Percentiles rank a stretch among this genome's conserved stretches.
These are phyloP conservation scores for Limnothrissa miodon DNA, from an alignment of 2,113 vertebrate genomes.

Conservation along the genomic window DNA sequence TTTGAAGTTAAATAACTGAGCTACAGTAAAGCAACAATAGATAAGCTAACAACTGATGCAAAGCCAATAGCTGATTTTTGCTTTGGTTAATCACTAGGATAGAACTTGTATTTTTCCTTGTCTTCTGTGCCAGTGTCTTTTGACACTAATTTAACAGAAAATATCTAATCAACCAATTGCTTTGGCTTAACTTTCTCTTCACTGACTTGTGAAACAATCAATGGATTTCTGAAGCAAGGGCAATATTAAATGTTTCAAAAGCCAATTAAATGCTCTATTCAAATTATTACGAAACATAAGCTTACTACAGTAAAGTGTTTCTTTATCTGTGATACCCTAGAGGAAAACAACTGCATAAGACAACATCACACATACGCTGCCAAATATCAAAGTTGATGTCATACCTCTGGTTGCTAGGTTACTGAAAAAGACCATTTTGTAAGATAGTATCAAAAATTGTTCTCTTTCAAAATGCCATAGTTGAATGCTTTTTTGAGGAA, in stretches of 20 bases:
- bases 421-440: background rate
- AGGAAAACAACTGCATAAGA: background rate
- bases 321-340: background rate
- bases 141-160: too few relatives aligned
- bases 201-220: background rate
- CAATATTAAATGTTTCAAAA: background rate
- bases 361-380: background rate
- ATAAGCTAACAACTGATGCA: too few relatives aligned
- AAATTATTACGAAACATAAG: background rate
- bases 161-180: too few relatives aligned
- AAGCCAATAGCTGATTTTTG: background rate
- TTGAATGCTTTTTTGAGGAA: background rate
- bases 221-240: background rate
- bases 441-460: constrained; percentile 6
- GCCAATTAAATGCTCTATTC: background rate
- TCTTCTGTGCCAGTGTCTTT: too few relatives aligned
- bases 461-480: background rate
- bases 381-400: constrained; percentile 8
- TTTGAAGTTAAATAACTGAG: background rate
- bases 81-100: too few relatives aligned
- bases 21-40: background rate
- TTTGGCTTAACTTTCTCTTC: background rate
- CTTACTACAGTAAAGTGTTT: background rate
- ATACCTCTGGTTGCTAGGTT: background rate
- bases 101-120: too few relatives aligned